A percentile compares a stretch with the other conserved stretches of the same genome.
Conservation (phyloP, 2,797 vertebrate species). For the Gallirallus australis region DNA sequence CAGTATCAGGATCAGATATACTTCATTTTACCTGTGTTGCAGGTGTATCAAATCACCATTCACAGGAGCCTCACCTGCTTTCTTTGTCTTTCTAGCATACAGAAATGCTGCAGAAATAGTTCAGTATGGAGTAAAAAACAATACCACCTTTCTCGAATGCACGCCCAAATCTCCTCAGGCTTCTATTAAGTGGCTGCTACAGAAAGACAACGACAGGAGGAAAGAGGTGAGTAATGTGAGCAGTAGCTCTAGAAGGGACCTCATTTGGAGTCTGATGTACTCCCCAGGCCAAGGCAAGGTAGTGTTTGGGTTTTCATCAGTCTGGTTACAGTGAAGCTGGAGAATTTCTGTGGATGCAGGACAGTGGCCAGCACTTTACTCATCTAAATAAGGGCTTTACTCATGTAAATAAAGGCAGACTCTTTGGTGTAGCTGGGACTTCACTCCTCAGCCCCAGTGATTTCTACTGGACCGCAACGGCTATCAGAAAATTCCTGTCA, state of each 20-base stretch:
- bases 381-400: not conserved
- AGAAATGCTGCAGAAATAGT: slow-evolving; percentile 94
- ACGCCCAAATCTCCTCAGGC: slow-evolving; percentile 94
- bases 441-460: not conserved
- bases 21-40: not conserved
- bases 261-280: not conserved
- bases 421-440: not conserved
- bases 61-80: not conserved
- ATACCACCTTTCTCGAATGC: slow-evolving; percentile 97
- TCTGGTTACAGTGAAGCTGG: not conserved
- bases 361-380: not conserved
- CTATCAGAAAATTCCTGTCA: not conserved
- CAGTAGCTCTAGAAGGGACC: not conserved
- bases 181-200: slow-evolving; percentile 94
- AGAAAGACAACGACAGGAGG: slow-evolving; percentile 95
- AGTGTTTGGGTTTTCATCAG: not conserved
- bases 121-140: slow-evolving; percentile 96
- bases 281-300: accelerated
- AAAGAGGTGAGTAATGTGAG: slow-evolving; percentile 89
- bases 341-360: not conserved
- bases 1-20: not conserved
- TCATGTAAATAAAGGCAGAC: not conserved
- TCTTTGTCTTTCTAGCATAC: slow-evolving; percentile 83
- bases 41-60: not conserved
- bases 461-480: not conserved